These are phyloP conservation scores for Molorchus minor DNA, from an alignment of 2,888 invertebrate species.

Conservation along the genomic window DNA sequence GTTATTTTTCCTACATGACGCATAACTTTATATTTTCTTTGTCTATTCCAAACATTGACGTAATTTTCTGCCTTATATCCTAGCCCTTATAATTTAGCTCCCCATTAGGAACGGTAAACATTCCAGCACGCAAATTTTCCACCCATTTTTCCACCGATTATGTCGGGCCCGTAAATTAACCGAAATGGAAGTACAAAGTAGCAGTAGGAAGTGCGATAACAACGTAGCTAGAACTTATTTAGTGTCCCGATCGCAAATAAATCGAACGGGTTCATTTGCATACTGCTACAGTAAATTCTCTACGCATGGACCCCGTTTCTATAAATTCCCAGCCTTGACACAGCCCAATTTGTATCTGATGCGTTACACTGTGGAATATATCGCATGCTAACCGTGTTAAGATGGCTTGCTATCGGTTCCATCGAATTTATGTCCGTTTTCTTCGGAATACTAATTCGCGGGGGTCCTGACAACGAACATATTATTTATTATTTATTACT, in stretches of 20 bases:
- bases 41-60: too few species aligned
- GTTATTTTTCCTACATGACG: too few species aligned
- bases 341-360: constrained; percentile 39
- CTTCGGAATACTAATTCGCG: constrained; percentile 22
- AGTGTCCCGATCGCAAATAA: background rate
- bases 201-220: constrained; percentile 4
- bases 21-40: too few species aligned
- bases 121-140: constrained; percentile 4
- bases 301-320: constrained; percentile 23
- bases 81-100: too few species aligned
- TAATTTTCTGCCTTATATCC: too few species aligned
- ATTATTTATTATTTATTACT: constrained; percentile 15
- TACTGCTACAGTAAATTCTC: constrained; percentile 9
- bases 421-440: constrained; percentile 12
- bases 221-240: background rate
- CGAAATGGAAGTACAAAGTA: background rate
- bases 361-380: constrained; percentile 35
- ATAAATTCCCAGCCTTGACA: constrained; percentile 32
- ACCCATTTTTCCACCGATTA: constrained; percentile 1
- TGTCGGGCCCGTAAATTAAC: constrained; percentile 8
- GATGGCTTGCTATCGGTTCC: constrained; percentile 9
- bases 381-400: constrained; percentile 28
- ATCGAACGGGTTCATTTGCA: background rate
- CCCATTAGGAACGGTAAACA: constrained; percentile 3
- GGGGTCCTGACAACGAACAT: background rate